Evolutionary conservation across 2,888 invertebrate species (phyloP).

Genomic region (Drosophila fulvimacula): DNA sequence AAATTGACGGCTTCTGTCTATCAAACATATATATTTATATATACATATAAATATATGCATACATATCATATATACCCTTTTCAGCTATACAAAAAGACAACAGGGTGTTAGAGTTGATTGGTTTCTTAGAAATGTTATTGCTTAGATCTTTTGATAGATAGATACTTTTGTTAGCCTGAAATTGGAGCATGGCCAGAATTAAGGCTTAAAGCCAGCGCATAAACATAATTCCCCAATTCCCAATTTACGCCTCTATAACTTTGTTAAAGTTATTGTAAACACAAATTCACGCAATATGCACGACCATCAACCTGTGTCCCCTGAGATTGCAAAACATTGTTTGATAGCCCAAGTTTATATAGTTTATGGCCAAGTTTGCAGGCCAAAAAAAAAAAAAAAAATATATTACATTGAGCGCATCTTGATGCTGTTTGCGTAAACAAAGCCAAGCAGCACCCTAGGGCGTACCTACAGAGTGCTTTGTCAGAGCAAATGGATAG

Average conservation of each 20-base stretch:
- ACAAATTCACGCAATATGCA: constrained; percentile 3
- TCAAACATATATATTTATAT: no score
- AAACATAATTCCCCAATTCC: background rate
- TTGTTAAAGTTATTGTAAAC: background rate
- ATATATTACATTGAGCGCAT: background rate
- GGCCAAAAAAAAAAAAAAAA: background rate
- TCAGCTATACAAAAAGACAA: background rate
- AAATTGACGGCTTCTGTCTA: no score
- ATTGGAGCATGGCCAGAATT: background rate
- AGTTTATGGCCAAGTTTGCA: background rate
- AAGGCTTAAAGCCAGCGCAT: background rate
- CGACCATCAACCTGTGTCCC: background rate
- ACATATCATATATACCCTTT: background rate
- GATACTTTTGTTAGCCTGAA: no score
- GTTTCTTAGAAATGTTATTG: background rate
- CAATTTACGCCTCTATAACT: background rate
- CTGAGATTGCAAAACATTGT: background rate
- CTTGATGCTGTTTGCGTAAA: background rate
- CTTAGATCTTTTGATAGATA: no score
- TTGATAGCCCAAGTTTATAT: background rate
- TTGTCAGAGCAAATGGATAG: background rate
- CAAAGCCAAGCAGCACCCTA: background rate
- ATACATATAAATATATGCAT: no score
- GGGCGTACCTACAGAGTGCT: background rate
- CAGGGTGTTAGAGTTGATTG: background rate